Conservation (phyloP, 2,888 invertebrate species). For the Calliopum simillimum region DNA sequence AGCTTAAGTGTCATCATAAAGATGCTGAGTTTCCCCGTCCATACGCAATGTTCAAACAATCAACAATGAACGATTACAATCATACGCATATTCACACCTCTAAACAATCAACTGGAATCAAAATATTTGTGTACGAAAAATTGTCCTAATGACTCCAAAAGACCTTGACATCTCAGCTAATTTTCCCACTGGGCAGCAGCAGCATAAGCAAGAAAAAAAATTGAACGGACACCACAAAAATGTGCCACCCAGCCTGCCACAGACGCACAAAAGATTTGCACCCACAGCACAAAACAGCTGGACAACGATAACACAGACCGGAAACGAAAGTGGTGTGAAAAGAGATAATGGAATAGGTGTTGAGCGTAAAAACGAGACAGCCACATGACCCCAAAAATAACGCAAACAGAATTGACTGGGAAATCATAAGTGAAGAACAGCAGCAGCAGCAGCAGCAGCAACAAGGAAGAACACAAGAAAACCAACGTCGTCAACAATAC, state of each 20-base stretch:
- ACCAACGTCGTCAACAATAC: not conserved
- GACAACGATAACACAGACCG: not conserved
- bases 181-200: too few relatives aligned
- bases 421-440: slow-evolving; percentile 21
- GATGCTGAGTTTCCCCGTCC: too few relatives aligned
- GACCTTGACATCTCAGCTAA: too few relatives aligned
- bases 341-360: not conserved
- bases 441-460: not conserved
- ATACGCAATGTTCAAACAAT: too few relatives aligned
- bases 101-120: too few relatives aligned
- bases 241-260: not conserved
- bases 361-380: slow-evolving; percentile 12
- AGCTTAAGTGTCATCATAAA: too few relatives aligned
- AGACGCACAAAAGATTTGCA: slow-evolving; percentile 2
- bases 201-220: not conserved
- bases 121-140: too few relatives aligned
- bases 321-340: not conserved
- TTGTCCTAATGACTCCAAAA: too few relatives aligned
- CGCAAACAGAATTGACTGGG: slow-evolving; percentile 29
- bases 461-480: not conserved
- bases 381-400: slow-evolving; percentile 31
- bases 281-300: not conserved
- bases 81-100: too few relatives aligned
- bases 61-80: too few relatives aligned
- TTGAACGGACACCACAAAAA: slow-evolving; percentile 14